Base-by-base conservation (phyloP, 2,113 vertebrate species). In the Micronycteris hirsuta region DNA sequence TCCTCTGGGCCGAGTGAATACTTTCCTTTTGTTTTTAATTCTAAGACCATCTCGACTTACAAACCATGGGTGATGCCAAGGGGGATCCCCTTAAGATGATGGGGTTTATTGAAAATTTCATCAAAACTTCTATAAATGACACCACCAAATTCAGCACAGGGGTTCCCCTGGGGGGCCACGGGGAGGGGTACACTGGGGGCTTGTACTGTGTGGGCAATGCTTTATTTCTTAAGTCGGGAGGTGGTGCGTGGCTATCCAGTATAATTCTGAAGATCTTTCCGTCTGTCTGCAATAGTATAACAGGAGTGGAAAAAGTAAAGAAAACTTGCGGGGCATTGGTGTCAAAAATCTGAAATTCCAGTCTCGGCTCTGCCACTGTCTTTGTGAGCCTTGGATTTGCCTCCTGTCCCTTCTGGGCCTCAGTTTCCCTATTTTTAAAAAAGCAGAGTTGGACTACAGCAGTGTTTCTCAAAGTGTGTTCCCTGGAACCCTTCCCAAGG, bases 1-100 rank as follows among this genome's bases (percentile, higher is more conserved):
- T 63, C 4, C 68, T 93, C 73, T 67, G 68, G 9, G 14, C 65
- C n/a, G 16, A 74, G 68, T 38, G 49, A 63, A n/a, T 31, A 73
- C 38, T 91, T 70, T 65, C 7, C 4, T 89, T 93, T 95, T 67
- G 11, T 61, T 76, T 89, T 82, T 77, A 82, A 92, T 92, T 87
- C 81, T 68, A 31, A 86, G 67, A 86, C 33, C 19, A 74, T 92
- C 81, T 68, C 61, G 31, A 52, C 19, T 63, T 65, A 31, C 36
- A 88, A 49, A 61, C 38, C n/a, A 19, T 15, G 14, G 71, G 36
- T 8, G 6, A 85, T 70, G 41, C 87, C 70, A 36, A 84, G 26
- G 77, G 82, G 65, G 65, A 52, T 16, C n/a, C 47, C 84, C n/a
- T 43, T 71, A 86, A 63, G n/a, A 43, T 26, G 49, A 24, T 65